phyloP scores from a whole-genome alignment of 2,113 vertebrate species.

The Alligator sinensis region DNA sequence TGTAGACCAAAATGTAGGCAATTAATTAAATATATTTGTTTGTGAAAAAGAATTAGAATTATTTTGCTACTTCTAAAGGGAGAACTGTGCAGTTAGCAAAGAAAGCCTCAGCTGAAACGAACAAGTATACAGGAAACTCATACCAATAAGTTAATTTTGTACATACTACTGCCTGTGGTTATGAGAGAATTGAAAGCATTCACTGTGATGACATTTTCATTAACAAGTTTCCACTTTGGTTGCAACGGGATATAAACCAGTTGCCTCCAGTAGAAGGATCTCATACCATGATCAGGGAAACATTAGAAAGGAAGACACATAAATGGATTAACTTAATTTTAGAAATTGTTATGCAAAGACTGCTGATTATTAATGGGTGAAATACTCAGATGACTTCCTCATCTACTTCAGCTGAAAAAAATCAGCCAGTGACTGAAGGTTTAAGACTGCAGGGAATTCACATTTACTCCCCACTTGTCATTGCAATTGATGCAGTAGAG shows the following conservation, averaged over 20 bases:
- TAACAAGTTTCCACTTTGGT: slow-evolving; percentile 71
- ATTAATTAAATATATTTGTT: not conserved
- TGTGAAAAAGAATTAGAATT: not conserved
- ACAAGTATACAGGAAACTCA: slow-evolving; percentile 58
- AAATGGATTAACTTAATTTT: slow-evolving; percentile 73
- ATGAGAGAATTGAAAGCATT: slow-evolving; percentile 73
- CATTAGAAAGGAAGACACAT: slow-evolving; percentile 69
- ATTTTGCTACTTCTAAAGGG: not conserved
- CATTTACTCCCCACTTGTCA: not conserved
- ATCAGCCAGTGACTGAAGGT: not conserved
- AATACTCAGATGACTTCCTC: slow-evolving; percentile 49
- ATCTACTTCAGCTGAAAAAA: slow-evolving; percentile 39
- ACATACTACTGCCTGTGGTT: slow-evolving; percentile 74
- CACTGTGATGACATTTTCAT: slow-evolving; percentile 72
- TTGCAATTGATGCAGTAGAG: not conserved
- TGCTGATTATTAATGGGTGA: slow-evolving; percentile 32
- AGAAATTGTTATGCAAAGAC: slow-evolving; percentile 52
- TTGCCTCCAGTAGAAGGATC: slow-evolving; percentile 66
- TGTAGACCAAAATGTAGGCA: slow-evolving; percentile 1
- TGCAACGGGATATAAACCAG: slow-evolving; percentile 75
- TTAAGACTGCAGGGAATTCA: not conserved
- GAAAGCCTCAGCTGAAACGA: slow-evolving; percentile 31
- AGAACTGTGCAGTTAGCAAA: not conserved
- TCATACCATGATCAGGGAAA: slow-evolving; percentile 53
- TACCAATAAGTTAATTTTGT: slow-evolving; percentile 42